These are phyloP conservation scores for Synchiropus splendidus DNA, from an alignment of 2,113 vertebrate genomes.

Conservation along the genomic window DNA sequence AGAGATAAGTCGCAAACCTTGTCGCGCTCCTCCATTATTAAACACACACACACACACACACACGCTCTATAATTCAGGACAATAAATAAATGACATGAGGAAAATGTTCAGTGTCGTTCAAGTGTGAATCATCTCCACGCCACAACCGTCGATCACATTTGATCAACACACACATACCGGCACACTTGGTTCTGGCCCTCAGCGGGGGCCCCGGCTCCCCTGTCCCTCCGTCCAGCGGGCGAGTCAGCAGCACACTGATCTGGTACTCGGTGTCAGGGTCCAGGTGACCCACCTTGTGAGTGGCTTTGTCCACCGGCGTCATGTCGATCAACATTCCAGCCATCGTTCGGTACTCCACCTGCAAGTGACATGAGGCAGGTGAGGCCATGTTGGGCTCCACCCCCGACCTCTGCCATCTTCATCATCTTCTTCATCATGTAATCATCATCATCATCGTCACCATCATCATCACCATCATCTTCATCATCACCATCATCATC, in stretches of 20 bases:
- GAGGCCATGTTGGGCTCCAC: neutral
- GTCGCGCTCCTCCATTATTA: slow-evolving; percentile 48
- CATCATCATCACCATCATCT: too few species aligned
- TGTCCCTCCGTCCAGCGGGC: slow-evolving; percentile 88
- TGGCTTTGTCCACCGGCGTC: slow-evolving; percentile 85
- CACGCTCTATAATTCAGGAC: neutral
- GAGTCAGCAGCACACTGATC: slow-evolving; percentile 88
- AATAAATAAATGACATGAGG: too few species aligned
- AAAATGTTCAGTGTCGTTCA: too few species aligned
- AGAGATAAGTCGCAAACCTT: slow-evolving; percentile 44
- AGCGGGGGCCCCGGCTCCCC: slow-evolving; percentile 88
- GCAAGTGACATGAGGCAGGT: neutral
- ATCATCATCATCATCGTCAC: too few species aligned
- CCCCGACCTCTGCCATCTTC: too few species aligned
- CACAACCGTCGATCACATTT: neutral
- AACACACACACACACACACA: slow-evolving; percentile 26
- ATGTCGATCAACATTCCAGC: slow-evolving; percentile 86
- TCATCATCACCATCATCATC: too few species aligned
- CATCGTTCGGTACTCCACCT: slow-evolving; percentile 83
- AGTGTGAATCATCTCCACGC: neutral
- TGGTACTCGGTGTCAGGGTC: slow-evolving; percentile 94
- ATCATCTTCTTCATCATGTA: too few species aligned
- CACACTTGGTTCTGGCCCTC: slow-evolving; percentile 88
- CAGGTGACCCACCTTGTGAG: slow-evolving; percentile 91
- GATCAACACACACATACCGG: slow-evolving; percentile 85